Evolutionary conservation across 1,140 invertebrate genomes (phyloP).

Genomic region (Anastrepha obliqua): DNA sequence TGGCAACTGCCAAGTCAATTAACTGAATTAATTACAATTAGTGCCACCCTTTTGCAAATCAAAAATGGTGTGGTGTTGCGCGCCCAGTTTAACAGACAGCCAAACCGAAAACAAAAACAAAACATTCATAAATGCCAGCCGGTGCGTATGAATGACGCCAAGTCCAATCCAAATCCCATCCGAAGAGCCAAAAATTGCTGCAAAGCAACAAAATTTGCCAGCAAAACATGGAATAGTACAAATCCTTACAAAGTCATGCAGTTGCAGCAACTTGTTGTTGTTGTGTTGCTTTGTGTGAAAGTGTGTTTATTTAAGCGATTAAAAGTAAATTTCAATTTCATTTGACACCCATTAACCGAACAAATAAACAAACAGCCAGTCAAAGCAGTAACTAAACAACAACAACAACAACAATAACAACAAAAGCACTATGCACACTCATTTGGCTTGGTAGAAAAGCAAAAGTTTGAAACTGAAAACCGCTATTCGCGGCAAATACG

Average conservation of each 20-base stretch:
- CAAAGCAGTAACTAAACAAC: neutral
- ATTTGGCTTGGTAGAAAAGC: constrained; percentile 2
- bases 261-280: neutral
- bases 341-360: constrained; percentile 39
- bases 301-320: constrained; percentile 41
- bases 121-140: neutral
- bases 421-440: neutral
- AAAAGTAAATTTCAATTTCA: constrained; percentile 30
- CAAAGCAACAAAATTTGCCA: neutral
- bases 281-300: constrained; percentile 1
- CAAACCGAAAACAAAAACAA: no score
- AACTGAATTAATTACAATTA: neutral
- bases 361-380: neutral
- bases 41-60: neutral
- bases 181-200: neutral
- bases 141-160: constrained; percentile 29
- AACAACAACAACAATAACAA: neutral
- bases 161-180: neutral
- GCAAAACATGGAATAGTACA: neutral
- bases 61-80: neutral
- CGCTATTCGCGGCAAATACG: constrained; percentile 1
- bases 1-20: neutral
- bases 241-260: neutral
- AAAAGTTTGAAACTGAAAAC: constrained; percentile 50
- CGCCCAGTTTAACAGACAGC: neutral